Base-by-base conservation (phyloP, 2,797 vertebrate species). In the Astyanax mexicanus region DNA sequence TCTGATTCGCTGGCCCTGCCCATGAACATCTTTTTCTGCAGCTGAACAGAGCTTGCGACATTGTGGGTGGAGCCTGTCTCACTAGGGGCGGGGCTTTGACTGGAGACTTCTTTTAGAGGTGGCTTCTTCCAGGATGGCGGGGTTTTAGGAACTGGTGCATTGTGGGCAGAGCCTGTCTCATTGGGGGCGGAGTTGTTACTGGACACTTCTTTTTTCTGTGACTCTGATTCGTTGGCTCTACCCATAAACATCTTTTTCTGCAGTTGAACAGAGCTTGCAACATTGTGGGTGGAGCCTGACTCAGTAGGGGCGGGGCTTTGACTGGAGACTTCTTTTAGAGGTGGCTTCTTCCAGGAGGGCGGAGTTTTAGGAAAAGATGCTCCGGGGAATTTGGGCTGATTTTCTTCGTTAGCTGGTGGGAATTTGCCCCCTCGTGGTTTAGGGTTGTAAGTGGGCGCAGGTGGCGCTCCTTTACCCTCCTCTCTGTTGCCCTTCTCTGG, bases 21-120 rank as follows among this genome's bases (percentile, higher is more conserved):
- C 82, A 37, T 2, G 11, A 40, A 40, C 38, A 45, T 15, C 15
- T 75, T 80, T 15, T 84, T 82, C 19, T 79, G 80, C 67, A 79
- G 88, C 29, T 88, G 84, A 0, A 32, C 4, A 9, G 1, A 6
- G 23, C 52, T 52, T 29, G 23, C 21, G 15, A 23, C 12, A 15
- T 13, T 25, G 25, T 29, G 52, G 52, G 52, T 27, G 49, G 49
- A 23, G 54, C 6, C 15, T 52, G 10, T 6, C 1, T 7, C 21
- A 1, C 23, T 52, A 21, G 8, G 8, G 19, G 19, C 3, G 19
- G 45, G 6, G 45, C n/a, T 49, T 13, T 49, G 45, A 17, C 27
- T 7, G 27, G 49, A 23, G 19, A 52, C 49, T 52, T 52, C 49
- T 23, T 23, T 52, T 3, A 6, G 19, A 7, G 45, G 15, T 32